These are phyloP conservation scores for Drosophila melanica DNA, from an alignment of 1,140 invertebrate genomes.

Conservation along the genomic window DNA sequence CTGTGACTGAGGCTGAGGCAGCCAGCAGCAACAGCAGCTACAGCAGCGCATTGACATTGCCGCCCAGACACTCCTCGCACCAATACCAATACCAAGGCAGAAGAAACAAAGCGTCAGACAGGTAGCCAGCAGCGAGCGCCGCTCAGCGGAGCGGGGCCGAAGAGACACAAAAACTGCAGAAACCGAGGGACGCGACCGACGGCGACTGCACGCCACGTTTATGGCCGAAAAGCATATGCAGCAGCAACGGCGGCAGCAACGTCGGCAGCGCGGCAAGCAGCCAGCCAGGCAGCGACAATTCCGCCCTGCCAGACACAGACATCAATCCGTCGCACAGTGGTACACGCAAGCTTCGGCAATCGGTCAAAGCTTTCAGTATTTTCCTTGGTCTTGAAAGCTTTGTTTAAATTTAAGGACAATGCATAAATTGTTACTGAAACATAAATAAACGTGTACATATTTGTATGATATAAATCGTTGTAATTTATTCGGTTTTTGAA, in stretches of 20 bases:
- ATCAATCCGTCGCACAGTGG: constrained; percentile 54
- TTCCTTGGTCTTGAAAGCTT: background rate
- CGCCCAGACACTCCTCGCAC: constrained; percentile 48
- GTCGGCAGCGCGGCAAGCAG: constrained; percentile 34
- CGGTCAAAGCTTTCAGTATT: background rate
- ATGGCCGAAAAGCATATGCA: constrained; percentile 70
- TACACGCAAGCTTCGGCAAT: background rate
- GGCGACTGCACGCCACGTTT: constrained; percentile 53
- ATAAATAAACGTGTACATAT: background rate
- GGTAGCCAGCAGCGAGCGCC: constrained; percentile 48
- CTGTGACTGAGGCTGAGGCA: constrained; percentile 7
- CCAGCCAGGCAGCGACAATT: constrained; percentile 37
- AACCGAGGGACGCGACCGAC: constrained; percentile 19
- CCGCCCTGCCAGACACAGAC: constrained; percentile 54
- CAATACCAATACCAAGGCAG: constrained; percentile 43
- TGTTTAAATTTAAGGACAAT: background rate
- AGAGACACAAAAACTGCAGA: constrained; percentile 55
- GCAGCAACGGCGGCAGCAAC: constrained; percentile 30
- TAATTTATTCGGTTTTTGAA: too few species aligned
- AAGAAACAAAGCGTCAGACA: constrained; percentile 66
- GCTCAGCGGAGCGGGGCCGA: constrained; percentile 6
- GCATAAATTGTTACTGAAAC: background rate
- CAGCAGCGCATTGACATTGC: constrained; percentile 48
- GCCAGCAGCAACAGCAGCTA: background rate
- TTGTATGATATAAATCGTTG: too few species aligned